These are phyloP conservation scores for Melanostigma gelatinosum DNA, from an alignment of 2,113 vertebrate genomes.

Conservation along the genomic window DNA sequence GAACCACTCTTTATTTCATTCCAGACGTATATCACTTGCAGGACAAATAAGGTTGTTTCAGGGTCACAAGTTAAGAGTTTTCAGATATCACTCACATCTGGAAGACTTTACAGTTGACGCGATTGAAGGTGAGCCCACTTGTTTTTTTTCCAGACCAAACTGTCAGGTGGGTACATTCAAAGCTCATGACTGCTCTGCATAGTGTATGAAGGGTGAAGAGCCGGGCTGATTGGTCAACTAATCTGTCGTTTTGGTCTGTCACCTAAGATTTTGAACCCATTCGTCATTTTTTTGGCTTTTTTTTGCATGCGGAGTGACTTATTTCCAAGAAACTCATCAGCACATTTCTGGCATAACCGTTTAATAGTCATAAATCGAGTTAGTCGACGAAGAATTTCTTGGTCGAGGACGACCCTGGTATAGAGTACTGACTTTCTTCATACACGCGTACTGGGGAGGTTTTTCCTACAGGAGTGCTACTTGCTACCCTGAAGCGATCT, in stretches of 20 bases:
- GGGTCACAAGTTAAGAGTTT: neutral
- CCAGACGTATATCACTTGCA: neutral
- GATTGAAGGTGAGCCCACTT: neutral
- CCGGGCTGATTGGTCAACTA: neutral
- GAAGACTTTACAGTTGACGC: neutral
- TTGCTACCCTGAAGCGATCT: conserved; percentile 1
- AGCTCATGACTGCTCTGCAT: neutral
- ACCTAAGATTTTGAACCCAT: neutral
- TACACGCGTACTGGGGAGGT: neutral
- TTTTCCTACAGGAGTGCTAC: neutral
- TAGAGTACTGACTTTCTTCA: neutral
- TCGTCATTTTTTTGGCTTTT: neutral
- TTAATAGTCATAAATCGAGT: neutral
- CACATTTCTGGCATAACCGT: no score
- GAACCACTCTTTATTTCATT: conserved; percentile 1
- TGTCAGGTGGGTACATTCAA: conserved; percentile 11
- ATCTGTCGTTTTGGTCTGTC: no score
- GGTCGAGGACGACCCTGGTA: no score
- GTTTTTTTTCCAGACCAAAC: neutral
- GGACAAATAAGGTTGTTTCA: conserved; percentile 22
- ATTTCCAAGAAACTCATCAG: no score
- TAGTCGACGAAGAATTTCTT: neutral
- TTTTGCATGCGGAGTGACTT: no score
- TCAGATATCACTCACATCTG: conserved; percentile 26
- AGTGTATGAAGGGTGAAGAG: neutral